phyloP scores from a whole-genome alignment of 23 tunicate species.

The Trididemnum clinides region DNA sequence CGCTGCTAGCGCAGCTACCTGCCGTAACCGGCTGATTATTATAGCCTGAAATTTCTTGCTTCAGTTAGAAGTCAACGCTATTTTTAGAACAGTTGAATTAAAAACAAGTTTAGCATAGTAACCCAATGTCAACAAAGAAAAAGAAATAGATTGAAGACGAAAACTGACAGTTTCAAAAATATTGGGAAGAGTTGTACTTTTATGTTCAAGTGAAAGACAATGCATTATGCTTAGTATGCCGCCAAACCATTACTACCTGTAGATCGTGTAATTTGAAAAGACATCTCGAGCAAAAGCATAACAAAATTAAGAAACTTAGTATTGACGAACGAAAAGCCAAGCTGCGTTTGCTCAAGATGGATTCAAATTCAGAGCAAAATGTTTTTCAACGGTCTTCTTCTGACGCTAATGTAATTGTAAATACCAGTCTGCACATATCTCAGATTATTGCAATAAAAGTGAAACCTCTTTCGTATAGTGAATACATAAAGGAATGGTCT shows the following conservation, averaged over 20 bases:
- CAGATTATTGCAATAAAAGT: conserved; percentile 8
- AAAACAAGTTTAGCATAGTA: too few relatives aligned
- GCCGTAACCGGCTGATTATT: too few relatives aligned
- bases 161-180: background rate
- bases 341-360: background rate
- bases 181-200: background rate
- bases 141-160: background rate
- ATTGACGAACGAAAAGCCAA: too few relatives aligned
- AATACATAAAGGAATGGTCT: background rate
- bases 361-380: background rate
- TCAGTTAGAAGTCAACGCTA: too few relatives aligned
- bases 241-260: background rate
- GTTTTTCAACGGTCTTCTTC: background rate
- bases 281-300: background rate
- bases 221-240: background rate
- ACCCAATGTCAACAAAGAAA: too few relatives aligned
- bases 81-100: too few relatives aligned
- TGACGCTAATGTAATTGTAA: background rate
- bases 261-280: conserved; percentile 1
- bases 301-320: background rate
- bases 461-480: too few relatives aligned
- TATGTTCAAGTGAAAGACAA: background rate
- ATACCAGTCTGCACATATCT: background rate
- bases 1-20: too few relatives aligned
- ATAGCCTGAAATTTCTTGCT: too few relatives aligned